phyloP scores from a whole-genome alignment of 1,140 invertebrate species.

The Drosophila murphyi region DNA sequence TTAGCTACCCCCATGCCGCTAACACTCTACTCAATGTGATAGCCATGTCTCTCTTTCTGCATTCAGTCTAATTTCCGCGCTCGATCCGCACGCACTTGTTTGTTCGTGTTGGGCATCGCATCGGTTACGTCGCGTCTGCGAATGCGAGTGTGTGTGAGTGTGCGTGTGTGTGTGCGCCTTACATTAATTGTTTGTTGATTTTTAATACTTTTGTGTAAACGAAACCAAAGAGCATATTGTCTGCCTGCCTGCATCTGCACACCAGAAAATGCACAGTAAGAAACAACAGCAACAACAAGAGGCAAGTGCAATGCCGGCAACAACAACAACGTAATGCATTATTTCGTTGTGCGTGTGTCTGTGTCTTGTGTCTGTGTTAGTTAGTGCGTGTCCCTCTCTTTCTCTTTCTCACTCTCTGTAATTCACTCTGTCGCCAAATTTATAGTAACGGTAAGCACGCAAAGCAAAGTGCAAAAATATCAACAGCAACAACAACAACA shows the following conservation, averaged over 20 bases:
- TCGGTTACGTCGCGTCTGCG: slow-evolving; percentile 30
- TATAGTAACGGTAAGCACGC: slow-evolving; percentile 55
- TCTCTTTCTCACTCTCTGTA: slow-evolving; percentile 7
- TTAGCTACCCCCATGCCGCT: background rate
- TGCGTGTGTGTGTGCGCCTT: slow-evolving; percentile 35
- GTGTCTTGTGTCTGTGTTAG: slow-evolving; percentile 38
- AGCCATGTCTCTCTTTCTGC: background rate
- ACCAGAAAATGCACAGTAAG: slow-evolving; percentile 55
- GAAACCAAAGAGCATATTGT: slow-evolving; percentile 47
- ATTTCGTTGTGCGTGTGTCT: slow-evolving; percentile 41
- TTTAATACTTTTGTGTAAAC: slow-evolving; percentile 33
- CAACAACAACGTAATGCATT: slow-evolving; percentile 55
- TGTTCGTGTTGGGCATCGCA: slow-evolving; percentile 13
- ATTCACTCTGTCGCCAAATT: slow-evolving; percentile 34
- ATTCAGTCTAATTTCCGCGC: slow-evolving; percentile 37
- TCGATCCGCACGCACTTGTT: slow-evolving; percentile 19
- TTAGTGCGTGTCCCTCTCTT: slow-evolving; percentile 37
- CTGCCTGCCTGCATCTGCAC: slow-evolving; percentile 28
- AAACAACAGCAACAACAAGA: slow-evolving; percentile 40
- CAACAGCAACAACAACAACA: slow-evolving; percentile 41
- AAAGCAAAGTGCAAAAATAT: slow-evolving; percentile 43
- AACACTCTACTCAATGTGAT: background rate
- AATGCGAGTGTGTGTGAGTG: slow-evolving; percentile 17
- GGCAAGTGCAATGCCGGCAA: slow-evolving; percentile 62
- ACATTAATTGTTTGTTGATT: slow-evolving; percentile 43